These are phyloP conservation scores for Ferrisia virgata DNA, from an alignment of 2,888 invertebrate species.

Conservation along the genomic window DNA sequence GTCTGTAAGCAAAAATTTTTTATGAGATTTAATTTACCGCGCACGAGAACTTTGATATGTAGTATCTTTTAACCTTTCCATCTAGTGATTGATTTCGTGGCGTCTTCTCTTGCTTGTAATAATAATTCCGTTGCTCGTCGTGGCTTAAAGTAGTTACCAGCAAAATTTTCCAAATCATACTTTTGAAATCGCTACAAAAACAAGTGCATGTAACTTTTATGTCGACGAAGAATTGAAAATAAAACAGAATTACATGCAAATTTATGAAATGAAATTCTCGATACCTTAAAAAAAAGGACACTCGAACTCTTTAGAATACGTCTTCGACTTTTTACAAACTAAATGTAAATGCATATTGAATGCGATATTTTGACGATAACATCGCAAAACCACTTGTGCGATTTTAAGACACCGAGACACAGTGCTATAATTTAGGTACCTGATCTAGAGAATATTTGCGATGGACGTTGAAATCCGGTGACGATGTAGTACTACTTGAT, in stretches of 20 bases:
- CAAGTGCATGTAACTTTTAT: background rate
- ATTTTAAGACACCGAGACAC: background rate
- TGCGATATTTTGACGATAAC: background rate
- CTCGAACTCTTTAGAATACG: no score
- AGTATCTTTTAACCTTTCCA: conserved; percentile 56
- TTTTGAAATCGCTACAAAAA: conserved; percentile 47
- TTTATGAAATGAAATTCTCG: background rate
- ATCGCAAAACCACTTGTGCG: background rate
- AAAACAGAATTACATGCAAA: background rate
- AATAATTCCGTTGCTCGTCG: conserved; percentile 63
- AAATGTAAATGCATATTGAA: background rate
- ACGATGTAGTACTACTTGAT: conserved; percentile 39
- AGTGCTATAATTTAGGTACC: conserved; percentile 23
- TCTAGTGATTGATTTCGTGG: conserved; percentile 57
- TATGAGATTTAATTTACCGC: background rate
- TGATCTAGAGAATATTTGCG: conserved; percentile 40
- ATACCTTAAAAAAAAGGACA: background rate
- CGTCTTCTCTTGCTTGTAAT: conserved; percentile 58
- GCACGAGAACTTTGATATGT: background rate
- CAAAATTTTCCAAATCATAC: conserved; percentile 61
- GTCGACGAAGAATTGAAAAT: background rate
- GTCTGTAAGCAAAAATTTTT: background rate
- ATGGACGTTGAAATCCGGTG: conserved; percentile 14
- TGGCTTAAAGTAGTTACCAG: conserved; percentile 71
- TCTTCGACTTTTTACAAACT: background rate